Evolutionary conservation across 2,888 invertebrate genomes (phyloP).

Genomic region (Parelbella ahira): DNA sequence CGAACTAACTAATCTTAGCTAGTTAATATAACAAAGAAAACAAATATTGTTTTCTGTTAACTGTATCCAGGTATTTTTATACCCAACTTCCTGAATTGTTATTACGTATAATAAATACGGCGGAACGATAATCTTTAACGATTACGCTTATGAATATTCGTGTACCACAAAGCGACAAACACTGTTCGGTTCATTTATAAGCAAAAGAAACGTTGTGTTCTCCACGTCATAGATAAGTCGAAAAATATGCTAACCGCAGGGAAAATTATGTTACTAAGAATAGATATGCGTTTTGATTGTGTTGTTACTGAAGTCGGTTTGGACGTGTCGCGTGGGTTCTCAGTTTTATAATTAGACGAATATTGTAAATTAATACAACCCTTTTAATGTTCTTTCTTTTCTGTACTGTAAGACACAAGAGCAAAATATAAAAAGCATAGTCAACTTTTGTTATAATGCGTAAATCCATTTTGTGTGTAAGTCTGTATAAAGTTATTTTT

Average conservation of each 20-base stretch:
- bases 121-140: constrained; percentile 31
- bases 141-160: constrained; percentile 34
- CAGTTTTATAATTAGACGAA: no score
- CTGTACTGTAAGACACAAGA: no score
- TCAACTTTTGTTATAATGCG: no score
- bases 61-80: no score
- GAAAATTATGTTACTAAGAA: constrained; percentile 4
- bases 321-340: neutral
- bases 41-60: no score
- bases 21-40: no score
- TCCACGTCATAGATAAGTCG: constrained; percentile 12
- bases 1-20: no score
- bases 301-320: neutral
- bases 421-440: no score
- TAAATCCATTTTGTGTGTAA: no score
- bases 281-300: neutral
- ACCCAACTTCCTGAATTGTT: constrained; percentile 3
- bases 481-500: no score
- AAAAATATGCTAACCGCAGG: constrained; percentile 6
- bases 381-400: no score
- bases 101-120: constrained; percentile 23
- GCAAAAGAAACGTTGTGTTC: constrained; percentile 16
- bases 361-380: no score
- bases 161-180: constrained; percentile 25
- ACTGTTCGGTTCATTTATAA: constrained; percentile 10